Base-by-base conservation (phyloP, 2,113 vertebrate genomes). In the Periophthalmodon schlosseri region DNA sequence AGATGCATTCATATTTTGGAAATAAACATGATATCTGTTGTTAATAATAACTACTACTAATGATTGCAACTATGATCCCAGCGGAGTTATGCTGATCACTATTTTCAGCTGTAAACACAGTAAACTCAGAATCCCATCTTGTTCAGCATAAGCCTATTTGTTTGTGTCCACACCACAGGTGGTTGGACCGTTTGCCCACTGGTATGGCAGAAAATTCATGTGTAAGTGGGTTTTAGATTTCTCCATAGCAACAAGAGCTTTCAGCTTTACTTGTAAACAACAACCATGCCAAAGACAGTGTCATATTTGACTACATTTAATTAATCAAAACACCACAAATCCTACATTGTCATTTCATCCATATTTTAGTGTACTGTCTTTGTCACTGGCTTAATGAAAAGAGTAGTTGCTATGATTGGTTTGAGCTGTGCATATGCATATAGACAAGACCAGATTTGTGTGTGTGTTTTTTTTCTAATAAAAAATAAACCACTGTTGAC, bases 1-100 rank as follows among this genome's bases (percentile, higher is more conserved):
- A 23, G 47, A 73, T 52, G 20, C 16, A 34, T 44, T 79, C 47
- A 15, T 14, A 23, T 70, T 50, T 80, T 76, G 78, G 82, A 88
- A 67, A 74, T 67, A 60, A 82, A 44, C 39, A 44, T 79, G 76
- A 83, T 18, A 61, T 81, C 66, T 75, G 77, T 65, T 72, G 72
- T 54, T 60, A 61, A 66, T 75, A 75, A 82, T 82, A 77, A 79
- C 0, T 1, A 73, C 21, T 21, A 24, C 6, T 28, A 52, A 16
- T 52, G 50, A 20, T 52, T 52, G 4, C 15, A 16, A 20, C 15
- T 52, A 18, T 52, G 50, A 52, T 20, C 18, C 50, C 50, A 52
- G 18, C 16, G 20, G 15, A 18, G 50, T 44, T 11, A 44, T 44
- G 39, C 39, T 44, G 39, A 44, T 44, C 39, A 44, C 39, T 44